phyloP scores from a whole-genome alignment of 2,797 vertebrate species.

The Catostomus latipinnis region DNA sequence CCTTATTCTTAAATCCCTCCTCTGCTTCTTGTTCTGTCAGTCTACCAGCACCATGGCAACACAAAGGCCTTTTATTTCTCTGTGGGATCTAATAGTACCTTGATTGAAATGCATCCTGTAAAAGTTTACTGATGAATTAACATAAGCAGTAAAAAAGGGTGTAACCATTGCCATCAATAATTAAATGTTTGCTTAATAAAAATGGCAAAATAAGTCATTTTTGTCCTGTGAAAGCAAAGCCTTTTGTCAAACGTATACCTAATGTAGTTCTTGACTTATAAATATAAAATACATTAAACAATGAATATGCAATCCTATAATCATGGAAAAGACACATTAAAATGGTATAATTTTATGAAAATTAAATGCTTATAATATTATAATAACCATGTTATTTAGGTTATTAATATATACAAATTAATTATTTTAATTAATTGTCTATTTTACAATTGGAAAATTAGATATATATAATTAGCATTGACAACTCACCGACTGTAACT shows the following conservation, averaged over 20 bases:
- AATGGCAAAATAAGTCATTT: too few relatives aligned
- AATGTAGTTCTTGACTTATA: not conserved
- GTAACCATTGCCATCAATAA: not conserved
- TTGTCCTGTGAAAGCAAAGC: not conserved
- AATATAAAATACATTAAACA: not conserved
- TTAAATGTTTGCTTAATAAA: not conserved
- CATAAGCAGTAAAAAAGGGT: not conserved
- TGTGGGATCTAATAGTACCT: constrained; percentile 49
- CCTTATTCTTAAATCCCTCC: constrained; percentile 44
- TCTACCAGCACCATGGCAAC: constrained; percentile 81
- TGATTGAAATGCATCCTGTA: constrained; percentile 51
- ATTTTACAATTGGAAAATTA: too few relatives aligned
- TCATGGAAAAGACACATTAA: too few relatives aligned
- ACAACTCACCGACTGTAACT: too few relatives aligned
- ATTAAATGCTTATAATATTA: too few relatives aligned
- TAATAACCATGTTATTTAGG: too few relatives aligned
- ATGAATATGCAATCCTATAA: too few relatives aligned
- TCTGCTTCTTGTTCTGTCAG: constrained; percentile 60
- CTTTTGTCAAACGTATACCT: not conserved
- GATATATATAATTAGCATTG: too few relatives aligned
- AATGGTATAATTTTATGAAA: too few relatives aligned
- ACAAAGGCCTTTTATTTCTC: constrained; percentile 68
- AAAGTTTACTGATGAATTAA: constrained; percentile 35
- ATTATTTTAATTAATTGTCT: too few relatives aligned
- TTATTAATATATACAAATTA: too few relatives aligned